Evolutionary conservation across 2,113 vertebrate species (phyloP), one percentile per base, ranked within the genome.

Genomic region (Ochotona princeps): DNA sequence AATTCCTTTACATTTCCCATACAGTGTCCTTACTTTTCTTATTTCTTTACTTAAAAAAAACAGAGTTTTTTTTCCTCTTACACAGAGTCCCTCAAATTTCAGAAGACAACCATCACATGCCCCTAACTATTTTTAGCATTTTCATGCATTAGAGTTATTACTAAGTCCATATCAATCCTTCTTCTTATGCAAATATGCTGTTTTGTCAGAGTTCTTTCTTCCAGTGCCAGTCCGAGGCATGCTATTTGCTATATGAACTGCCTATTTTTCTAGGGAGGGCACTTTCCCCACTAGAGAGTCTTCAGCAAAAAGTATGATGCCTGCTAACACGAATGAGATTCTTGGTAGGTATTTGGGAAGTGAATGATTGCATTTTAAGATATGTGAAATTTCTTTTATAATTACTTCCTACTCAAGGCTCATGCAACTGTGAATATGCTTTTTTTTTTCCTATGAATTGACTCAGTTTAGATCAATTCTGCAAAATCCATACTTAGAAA

Each of bases 381-480:
- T 60, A 21, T 8, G 35, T n/a, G 38, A 65, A 11, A 35, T 60
- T 89, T 75, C 6, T 44, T 80, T 49, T 72, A 25, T 51, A 89
- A 44, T 38, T 75, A 20, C 69, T 84, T 93, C 28, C 7, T 35
- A 81, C 11, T 57, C 26, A 81, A 57, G 23, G 21, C 18, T 13
- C 38, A 86, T 28, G 35, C 51, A 69, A 51, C n/a, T 87, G 14
- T 21, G 44, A 30, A 26, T 44, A 44, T 44, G 38, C 38, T 44
- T 25, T 0, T 38, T 80, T 88, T 90, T 38, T n/a, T n/a, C n/a
- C 38, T 32, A 65, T 57, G 47, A 25, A 89, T 57, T 87, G n/a
- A 83, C 17, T 84, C 90, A 87, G 28, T 93, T 82, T 91, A 67
- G 32, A n/a, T 91, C 54, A 88, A 15, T 86, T 89, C 21, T 87